Base-by-base conservation (phyloP, 92 coral and sea anemone species). In the Parazoanthus atlanticus region DNA sequence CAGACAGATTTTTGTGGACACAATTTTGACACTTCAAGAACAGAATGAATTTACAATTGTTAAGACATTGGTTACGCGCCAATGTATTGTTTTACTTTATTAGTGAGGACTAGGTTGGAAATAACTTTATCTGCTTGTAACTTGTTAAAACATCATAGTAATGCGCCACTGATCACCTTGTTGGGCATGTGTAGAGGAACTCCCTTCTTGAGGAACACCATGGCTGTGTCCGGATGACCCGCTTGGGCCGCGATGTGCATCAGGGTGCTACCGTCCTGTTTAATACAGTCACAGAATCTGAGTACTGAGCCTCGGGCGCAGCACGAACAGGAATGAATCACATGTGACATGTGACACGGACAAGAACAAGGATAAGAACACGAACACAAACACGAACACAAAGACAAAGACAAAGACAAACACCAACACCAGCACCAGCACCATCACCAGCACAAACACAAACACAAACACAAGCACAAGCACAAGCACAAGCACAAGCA, bases 171-270 rank as follows among this genome's bases (percentile, higher is more conserved):
- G 82, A 70, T 58, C 82, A 96, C 98, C 95, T 96, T 96, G 90
- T 96, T 96, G 52, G 99, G 99, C 99, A 96, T 96, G 88, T 96
- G 99, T 73, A 96, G 91, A n/a, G 99, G 99, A 47, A 96, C 99
- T 76, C 99, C 99, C 90, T 90, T 95, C 80, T 96, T 93, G 25
- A 96, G 95, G 61, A 96, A 96, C 49, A 96, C 95, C 81, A 96
- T 78, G 30, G 98, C 96, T 30, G 99, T 94, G 69, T 96, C 99
- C 28, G 99, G 95, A 85, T 96, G 98, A 34, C 99, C 99, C 61
- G 96, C 96, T 33, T 95, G 95, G 13, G 99, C 95, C 6, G 99
- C 99, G 67, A 96, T 94, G 76, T 96, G 99, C 96, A 96, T 93
- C 70, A 96, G 85, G 0, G 99, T 96, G 73, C 98, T 96, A 33